phyloP scores from a whole-genome alignment of 2,797 vertebrate genomes.

The Poeciliopsis turneri region DNA sequence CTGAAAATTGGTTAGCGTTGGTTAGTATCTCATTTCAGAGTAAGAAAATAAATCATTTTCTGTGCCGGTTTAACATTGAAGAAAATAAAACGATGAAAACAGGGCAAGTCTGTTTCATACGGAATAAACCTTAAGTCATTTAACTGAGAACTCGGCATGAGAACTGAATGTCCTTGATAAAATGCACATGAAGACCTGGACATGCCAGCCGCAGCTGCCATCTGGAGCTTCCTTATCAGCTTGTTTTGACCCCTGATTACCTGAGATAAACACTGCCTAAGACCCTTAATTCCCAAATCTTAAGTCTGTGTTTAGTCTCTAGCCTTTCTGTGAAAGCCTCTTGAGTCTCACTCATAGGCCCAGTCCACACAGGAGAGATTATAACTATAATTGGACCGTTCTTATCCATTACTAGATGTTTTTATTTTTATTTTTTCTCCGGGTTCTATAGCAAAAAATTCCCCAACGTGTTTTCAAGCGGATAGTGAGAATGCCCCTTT shows the following conservation, averaged over 20 bases:
- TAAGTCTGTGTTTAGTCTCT: background rate
- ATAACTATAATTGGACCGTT: background rate
- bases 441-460: background rate
- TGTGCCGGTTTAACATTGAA: background rate
- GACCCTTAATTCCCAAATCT: background rate
- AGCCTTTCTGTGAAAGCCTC: background rate
- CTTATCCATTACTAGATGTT: too few species aligned
- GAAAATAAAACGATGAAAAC: background rate
- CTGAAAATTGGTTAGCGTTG: background rate
- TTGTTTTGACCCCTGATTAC: background rate
- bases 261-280: background rate
- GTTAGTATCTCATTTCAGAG: background rate
- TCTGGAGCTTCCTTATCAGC: background rate
- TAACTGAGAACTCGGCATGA: background rate
- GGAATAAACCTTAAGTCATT: background rate
- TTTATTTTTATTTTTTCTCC: too few species aligned
- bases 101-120: background rate
- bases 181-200: background rate
- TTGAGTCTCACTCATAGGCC: background rate
- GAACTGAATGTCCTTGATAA: background rate
- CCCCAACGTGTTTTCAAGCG: background rate
- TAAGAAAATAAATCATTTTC: background rate
- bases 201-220: background rate
- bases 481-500: background rate
- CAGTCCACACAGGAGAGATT: background rate